These are phyloP conservation scores for Ennomos quercinarius DNA, from an alignment of 2,888 invertebrate species.

Conservation along the genomic window DNA sequence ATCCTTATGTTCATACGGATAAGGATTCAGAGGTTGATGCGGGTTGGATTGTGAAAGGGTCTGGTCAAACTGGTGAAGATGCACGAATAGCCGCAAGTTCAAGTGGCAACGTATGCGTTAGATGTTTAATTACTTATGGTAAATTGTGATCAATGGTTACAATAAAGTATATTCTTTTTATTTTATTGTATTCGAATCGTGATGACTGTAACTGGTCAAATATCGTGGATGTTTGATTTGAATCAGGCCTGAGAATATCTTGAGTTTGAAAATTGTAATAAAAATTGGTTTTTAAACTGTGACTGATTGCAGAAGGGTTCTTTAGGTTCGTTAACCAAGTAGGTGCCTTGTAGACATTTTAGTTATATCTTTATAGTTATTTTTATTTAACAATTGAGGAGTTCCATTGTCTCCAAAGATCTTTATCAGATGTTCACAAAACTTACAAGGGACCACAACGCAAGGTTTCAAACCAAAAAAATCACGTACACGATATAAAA, in stretches of 20 bases:
- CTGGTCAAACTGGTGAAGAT: slow-evolving; percentile 51
- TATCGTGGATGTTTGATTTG: slow-evolving; percentile 19
- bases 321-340: too few species aligned
- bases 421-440: too few species aligned
- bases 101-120: slow-evolving; percentile 35
- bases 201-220: slow-evolving; percentile 19
- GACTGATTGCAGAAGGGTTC: too few species aligned
- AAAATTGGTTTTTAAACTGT: slow-evolving; percentile 1
- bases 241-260: slow-evolving; percentile 1
- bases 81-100: slow-evolving; percentile 64
- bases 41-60: not conserved
- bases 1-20: slow-evolving; percentile 27
- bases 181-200: slow-evolving; percentile 35
- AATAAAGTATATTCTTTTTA: slow-evolving; percentile 23
- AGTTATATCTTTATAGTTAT: too few species aligned
- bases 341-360: too few species aligned
- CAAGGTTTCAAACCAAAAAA: too few species aligned
- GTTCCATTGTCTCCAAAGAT: too few species aligned
- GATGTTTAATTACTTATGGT: slow-evolving; percentile 36
- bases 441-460: too few species aligned
- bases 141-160: slow-evolving; percentile 37
- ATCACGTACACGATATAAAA: too few species aligned
- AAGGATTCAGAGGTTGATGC: slow-evolving; percentile 36
- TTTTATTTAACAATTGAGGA: too few species aligned
- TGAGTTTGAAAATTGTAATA: slow-evolving; percentile 4